A percentile compares a stretch with the other conserved stretches of the same genome.
Conservation (phyloP, 2,797 vertebrate genomes). For the Florisuga fusca region DNA sequence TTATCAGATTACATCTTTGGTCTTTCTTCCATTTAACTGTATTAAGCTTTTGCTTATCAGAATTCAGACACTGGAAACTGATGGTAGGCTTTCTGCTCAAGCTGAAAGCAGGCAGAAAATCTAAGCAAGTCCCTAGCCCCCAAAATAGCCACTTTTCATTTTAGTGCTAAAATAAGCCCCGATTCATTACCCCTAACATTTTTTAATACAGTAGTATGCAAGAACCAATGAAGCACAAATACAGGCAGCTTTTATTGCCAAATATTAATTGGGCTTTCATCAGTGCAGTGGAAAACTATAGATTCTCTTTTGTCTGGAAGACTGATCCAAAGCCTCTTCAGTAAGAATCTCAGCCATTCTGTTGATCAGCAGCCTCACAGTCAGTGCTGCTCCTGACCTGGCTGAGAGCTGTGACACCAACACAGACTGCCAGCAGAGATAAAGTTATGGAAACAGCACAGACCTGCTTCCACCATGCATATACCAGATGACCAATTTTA, state of each 20-base stretch:
- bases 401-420: background rate
- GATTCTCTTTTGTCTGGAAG: background rate
- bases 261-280: background rate
- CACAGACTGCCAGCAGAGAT: background rate
- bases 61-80: background rate
- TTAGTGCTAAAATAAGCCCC: background rate
- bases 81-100: background rate
- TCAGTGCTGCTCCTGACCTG: background rate
- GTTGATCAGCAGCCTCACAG: background rate
- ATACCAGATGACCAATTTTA: background rate
- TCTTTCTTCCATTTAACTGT: background rate
- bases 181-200: background rate
- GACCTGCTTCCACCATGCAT: background rate
- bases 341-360: background rate
- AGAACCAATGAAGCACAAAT: background rate
- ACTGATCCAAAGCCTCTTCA: background rate
- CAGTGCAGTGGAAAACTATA: background rate
- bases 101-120: background rate
- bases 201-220: background rate
- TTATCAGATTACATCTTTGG: background rate
- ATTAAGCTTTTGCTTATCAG: background rate
- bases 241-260: background rate
- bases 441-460: background rate
- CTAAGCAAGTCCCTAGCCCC: background rate
- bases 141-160: background rate